Evolutionary conservation across 2,888 invertebrate species (phyloP), one percentile per base, ranked within the genome.

Genomic region (Chironomus riparius): DNA sequence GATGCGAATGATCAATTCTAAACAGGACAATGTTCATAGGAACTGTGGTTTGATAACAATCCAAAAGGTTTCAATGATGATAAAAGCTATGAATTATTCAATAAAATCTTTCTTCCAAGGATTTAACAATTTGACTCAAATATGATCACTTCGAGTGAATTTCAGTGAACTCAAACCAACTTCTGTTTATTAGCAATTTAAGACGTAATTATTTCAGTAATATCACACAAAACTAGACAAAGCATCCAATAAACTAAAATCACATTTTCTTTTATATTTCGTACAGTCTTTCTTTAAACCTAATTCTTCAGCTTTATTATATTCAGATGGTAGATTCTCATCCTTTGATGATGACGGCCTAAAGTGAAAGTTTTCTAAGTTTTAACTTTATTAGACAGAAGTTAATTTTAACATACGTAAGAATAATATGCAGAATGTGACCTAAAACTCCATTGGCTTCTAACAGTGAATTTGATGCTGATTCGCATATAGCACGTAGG

Each of bases 401-500:
- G 56, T 18, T 2, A 18, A 15, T 38, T 38, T 69, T 70, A 24
- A 13, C 4, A 50, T 28, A 76, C 76, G 76, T 76, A 2, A 76
- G 15, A 18, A 76, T 38, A 28, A 76, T 61, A n/a, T 76, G 69
- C 12, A 76, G 13, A 7, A 76, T 69, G 28, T 76, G 50, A 18
- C 76, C 76, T 13, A 76, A 1, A 15, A 69, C 12, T 7, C 76
- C 76, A 22, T 76, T 76, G 21, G 7, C 5, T 15, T 76, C 69
- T 12, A 76, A 3, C 1, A 76, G 47, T 61, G 76, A 50, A 21
- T 50, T 18, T 13, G 12, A n/a, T 18, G 69, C 69, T 68, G 76
- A 68, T 69, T 76, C 76, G 56, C 76, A 76, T n/a, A 76, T 76
- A 0, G 76, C 68, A 12, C 22, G 69, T 1, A 76, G 69, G 7